Evolutionary conservation across 2,113 vertebrate genomes (phyloP).

Genomic region (Edolisoma coerulescens): DNA sequence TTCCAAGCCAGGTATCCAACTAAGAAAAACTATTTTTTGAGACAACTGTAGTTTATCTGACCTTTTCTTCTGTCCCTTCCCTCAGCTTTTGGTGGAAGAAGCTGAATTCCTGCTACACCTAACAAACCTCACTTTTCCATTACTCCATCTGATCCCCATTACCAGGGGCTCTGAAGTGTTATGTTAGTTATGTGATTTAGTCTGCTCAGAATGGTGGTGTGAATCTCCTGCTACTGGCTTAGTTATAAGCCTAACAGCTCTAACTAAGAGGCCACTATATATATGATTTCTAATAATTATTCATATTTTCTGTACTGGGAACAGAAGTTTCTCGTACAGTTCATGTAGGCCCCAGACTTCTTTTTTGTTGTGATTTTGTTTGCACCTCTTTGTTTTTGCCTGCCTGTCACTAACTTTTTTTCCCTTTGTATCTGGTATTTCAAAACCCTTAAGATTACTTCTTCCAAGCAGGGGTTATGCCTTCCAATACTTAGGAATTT

Average conservation of each 20-base stretch:
- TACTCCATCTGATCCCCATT: not conserved
- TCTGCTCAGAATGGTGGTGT: not conserved
- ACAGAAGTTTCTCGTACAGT: not conserved
- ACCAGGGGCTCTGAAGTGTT: not conserved
- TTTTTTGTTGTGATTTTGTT: not conserved
- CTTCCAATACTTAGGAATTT: not conserved
- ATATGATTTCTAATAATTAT: not conserved
- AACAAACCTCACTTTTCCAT: not conserved
- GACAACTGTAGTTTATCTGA: not conserved
- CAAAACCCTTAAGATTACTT: not conserved
- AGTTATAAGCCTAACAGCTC: not conserved
- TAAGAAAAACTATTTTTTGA: not conserved
- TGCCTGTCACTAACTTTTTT: not conserved
- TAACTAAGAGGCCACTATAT: not conserved
- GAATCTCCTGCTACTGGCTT: not conserved
- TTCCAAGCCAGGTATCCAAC: not conserved
- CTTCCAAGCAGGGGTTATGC: not conserved
- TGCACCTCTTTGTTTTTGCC: not conserved
- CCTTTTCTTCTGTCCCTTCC: not conserved
- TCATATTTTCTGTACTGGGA: not conserved
- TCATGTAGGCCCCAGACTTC: not conserved
- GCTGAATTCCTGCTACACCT: not conserved
- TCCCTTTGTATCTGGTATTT: not conserved
- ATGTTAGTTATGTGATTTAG: not conserved
- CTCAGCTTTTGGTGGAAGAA: not conserved